Conservation (phyloP, 2,888 invertebrate species). For the Gymnoscelis rufifasciata region DNA sequence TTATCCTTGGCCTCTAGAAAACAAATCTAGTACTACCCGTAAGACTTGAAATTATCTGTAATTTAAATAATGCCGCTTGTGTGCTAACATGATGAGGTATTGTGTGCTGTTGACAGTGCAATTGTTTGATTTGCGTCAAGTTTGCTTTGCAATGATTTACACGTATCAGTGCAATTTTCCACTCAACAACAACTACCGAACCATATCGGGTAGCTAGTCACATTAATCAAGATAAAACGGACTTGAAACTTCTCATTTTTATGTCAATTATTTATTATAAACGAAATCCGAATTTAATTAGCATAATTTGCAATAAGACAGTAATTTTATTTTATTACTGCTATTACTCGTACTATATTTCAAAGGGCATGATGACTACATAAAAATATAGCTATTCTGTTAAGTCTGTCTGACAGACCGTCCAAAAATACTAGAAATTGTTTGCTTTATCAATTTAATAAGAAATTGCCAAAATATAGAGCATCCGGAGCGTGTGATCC, state of each 20-base stretch:
- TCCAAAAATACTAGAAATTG: too few species aligned
- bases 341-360: too few species aligned
- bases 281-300: conserved; percentile 9
- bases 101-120: not conserved
- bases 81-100: not conserved
- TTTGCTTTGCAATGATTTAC: conserved; percentile 1
- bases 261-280: conserved; percentile 16
- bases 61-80: not conserved
- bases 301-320: conserved; percentile 1
- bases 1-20: not conserved
- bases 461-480: too few species aligned
- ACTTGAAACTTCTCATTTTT: conserved; percentile 13
- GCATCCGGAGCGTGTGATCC: too few species aligned
- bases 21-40: not conserved
- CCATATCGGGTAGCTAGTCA: conserved; percentile 10
- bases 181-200: conserved; percentile 1
- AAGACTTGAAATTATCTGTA: not conserved
- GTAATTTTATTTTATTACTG: not conserved
- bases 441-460: too few species aligned
- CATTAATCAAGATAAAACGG: conserved; percentile 10
- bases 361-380: too few species aligned
- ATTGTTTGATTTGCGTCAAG: not conserved
- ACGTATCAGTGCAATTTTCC: conserved; percentile 7
- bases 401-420: too few species aligned
- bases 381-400: too few species aligned